phyloP scores from a whole-genome alignment of 2,797 vertebrate genomes.

The Mormyrops boulengeri region DNA sequence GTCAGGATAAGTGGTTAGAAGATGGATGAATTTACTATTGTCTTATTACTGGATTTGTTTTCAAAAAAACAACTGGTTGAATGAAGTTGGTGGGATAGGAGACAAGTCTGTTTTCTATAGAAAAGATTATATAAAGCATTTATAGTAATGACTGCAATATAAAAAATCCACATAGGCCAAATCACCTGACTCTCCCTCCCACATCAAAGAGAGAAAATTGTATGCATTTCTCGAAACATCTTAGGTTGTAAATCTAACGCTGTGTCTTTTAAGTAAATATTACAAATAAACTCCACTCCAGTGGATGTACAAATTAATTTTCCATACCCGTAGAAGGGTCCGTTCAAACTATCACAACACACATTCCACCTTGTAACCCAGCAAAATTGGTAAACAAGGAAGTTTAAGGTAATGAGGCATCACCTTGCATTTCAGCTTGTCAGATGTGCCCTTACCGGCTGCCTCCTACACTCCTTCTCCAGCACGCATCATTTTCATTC shows the following conservation, averaged over 20 bases:
- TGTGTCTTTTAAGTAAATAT: neutral
- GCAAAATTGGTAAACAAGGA: neutral
- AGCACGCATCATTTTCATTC: neutral
- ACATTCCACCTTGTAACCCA: neutral
- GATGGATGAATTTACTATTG: neutral
- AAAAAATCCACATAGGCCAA: neutral
- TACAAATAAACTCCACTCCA: neutral
- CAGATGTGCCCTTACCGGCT: neutral
- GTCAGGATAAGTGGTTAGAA: neutral
- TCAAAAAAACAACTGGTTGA: neutral
- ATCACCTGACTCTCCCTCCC: neutral
- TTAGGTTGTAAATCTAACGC: neutral
- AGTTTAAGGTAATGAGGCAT: neutral
- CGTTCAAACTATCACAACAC: neutral
- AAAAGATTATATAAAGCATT: neutral
- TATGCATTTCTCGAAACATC: neutral
- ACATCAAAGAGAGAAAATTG: neutral
- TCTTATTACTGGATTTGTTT: neutral
- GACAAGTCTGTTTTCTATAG: neutral
- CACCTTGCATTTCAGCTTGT: neutral
- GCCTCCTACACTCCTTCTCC: neutral
- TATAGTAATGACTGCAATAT: neutral
- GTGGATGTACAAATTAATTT: neutral
- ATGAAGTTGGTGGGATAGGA: neutral
- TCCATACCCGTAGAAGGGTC: neutral